Conservation (phyloP, 2,888 invertebrate genomes). For the Calliphora vomitoria region DNA sequence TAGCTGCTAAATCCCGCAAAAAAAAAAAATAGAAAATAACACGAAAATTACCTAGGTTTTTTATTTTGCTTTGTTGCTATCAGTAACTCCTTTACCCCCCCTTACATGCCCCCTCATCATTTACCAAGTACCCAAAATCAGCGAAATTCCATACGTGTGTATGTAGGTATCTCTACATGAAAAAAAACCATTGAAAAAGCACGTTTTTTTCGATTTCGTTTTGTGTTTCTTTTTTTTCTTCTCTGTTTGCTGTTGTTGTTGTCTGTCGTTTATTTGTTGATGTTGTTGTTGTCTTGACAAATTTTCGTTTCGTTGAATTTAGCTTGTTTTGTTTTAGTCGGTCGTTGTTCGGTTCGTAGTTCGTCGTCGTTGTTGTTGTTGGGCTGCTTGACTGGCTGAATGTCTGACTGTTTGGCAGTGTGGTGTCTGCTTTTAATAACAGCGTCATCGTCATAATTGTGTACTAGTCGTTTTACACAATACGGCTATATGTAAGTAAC, state of each 20-base stretch:
- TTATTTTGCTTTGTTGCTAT: too few species aligned
- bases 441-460: constrained; percentile 4
- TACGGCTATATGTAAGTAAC: neutral
- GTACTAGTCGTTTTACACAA: neutral
- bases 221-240: too few species aligned
- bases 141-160: too few species aligned
- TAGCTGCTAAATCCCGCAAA: too few species aligned
- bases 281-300: neutral
- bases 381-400: neutral
- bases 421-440: neutral
- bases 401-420: neutral
- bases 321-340: constrained; percentile 21
- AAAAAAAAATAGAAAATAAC: too few species aligned
- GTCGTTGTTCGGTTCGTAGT: constrained; percentile 33
- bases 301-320: constrained; percentile 12
- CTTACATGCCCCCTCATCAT: too few species aligned
- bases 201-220: constrained; percentile 29
- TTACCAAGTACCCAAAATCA: too few species aligned
- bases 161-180: neutral
- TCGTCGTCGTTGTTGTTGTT: constrained; percentile 9
- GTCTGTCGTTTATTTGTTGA: neutral
- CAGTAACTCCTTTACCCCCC: too few species aligned
- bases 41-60: too few species aligned
- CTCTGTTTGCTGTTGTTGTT: neutral
- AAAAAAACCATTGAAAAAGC: constrained; percentile 4